Evolutionary conservation across 2,797 vertebrate genomes (phyloP), one percentile per base, ranked within the genome.

Genomic region (Falco berigora): DNA sequence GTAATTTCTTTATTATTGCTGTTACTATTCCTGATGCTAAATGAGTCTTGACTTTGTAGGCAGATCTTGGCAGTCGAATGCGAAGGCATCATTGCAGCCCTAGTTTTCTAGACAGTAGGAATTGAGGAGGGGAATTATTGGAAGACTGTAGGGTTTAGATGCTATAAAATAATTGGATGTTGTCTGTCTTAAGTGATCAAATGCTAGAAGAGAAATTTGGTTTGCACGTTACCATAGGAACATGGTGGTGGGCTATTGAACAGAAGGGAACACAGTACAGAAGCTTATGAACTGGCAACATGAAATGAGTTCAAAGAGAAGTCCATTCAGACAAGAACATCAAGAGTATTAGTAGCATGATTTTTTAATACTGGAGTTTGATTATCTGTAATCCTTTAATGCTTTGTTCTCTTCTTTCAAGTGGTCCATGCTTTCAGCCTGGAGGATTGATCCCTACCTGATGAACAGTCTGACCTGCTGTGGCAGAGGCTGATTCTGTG

Each of bases 281-380:
- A 61, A 73, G 52, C 79, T 84, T 82, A 21, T 55, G 58, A 92
- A 44, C 16, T 84, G 56, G n/a, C 63, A 91, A 56, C 49, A 23
- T 77, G 50, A 94, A 94, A 64, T 67, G 81, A 59, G 58, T 91
- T 94, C 79, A 95, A 91, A 96, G 76, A 63, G n/a, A 90, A 93
- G 73, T 69, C 67, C 44, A 23, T 90, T 96, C 79, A 82, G 36
- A 32, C 32, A 76, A n/a, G 36, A 86, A 11, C 32, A 64, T 76
- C 71, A 90, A 61, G 77, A 76, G 24, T 64, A 88, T 81, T 59
- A 67, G n/a, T 34, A 50, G 17, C 4, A 1, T 34, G 19, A 23
- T 22, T 66, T 36, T 86, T 69, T 52, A 81, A 80, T 87, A 68
- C 52, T 68, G 49, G 36, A 81, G 21, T 61, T 80, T 94, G 53